Base-by-base conservation (phyloP, 2,888 invertebrate genomes). In the Coleophora deauratella region DNA sequence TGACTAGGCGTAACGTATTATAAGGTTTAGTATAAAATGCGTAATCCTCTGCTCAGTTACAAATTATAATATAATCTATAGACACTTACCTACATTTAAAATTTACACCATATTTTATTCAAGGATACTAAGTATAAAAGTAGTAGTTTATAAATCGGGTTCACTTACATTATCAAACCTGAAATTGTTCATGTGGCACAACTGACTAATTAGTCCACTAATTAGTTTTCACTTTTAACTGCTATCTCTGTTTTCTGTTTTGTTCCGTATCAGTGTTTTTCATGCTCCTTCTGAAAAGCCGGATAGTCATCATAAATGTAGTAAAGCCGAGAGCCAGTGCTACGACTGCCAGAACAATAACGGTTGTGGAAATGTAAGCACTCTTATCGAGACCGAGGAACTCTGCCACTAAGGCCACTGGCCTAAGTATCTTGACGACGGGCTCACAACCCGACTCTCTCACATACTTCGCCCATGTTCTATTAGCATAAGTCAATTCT, bases 401-500 rank as follows among this genome's bases (percentile, higher is more conserved):
- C 9, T 75, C 69, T 1, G 68, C 59, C 1, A 76, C 59, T 30
- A 79, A 58, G 2, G 85, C 84, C 1, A 85, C 69, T 0, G 86
- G 86, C 36, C 73, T 65, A 27, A 86, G 52, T 42, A 86, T 86
- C 50, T 85, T 85, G 4, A 86, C 86, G 2, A 86, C 82, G 0
- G 85, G 87, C 37, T 78, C 88, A 55, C 91, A 91, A 14, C 87
- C 89, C 0, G 91, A 90, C 59, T 91, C 91, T 41, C 90, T 79
- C 6, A 91, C 88, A 54, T 91, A 92, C 61, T 91, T 91, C 1
- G 91, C 91, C 92, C 92, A 92, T 1, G 91, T 91, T 50, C 91
- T 86, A 51, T 88, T 89, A 0, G 89, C 87, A 43, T 77, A 79
- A 0, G 88, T 87, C 21, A 89, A 57, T 49, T 89, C 88, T 49